phyloP scores from a whole-genome alignment of 37 sponge, comb jelly and placozoan species.

The Amphimedon queenslandica region DNA sequence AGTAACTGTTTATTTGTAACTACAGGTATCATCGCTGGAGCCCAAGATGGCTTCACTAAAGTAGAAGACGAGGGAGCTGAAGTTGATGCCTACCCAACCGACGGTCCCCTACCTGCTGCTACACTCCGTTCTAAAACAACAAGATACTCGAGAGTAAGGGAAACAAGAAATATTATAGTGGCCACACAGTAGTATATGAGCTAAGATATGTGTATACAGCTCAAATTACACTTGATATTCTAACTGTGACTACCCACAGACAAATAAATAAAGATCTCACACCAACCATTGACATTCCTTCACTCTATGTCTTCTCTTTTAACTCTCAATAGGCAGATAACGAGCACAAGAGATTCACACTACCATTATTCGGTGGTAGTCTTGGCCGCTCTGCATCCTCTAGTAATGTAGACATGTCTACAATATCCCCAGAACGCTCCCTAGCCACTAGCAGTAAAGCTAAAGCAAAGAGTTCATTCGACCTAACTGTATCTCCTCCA shows the following conservation, averaged over 20 bases:
- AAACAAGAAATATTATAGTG: too few species aligned
- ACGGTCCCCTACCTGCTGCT: slow-evolving; percentile 29
- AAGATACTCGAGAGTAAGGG: neutral
- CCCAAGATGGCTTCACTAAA: slow-evolving; percentile 23
- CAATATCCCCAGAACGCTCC: neutral
- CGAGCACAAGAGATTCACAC: slow-evolving; percentile 38
- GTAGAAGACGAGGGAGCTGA: slow-evolving; percentile 27
- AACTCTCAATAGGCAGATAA: slow-evolving; percentile 32
- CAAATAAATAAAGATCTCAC: neutral
- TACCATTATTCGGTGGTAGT: slow-evolving; percentile 58
- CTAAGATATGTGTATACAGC: neutral
- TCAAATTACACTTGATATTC: neutral
- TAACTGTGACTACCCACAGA: neutral
- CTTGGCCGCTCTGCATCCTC: slow-evolving; percentile 40
- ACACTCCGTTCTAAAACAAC: slow-evolving; percentile 18
- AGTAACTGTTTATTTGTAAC: too few species aligned
- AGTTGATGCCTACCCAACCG: slow-evolving; percentile 34
- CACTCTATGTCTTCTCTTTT: neutral
- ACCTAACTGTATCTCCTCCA: slow-evolving; percentile 22
- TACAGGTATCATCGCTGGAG: neutral
- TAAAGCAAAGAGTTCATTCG: slow-evolving; percentile 12
- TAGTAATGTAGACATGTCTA: slow-evolving; percentile 26
- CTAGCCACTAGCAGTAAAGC: slow-evolving; percentile 9
- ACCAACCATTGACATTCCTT: neutral
- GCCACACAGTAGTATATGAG: neutral